phyloP scores from a whole-genome alignment of 2,888 invertebrate species.

The Ashinkailepas kermadecensis region DNA sequence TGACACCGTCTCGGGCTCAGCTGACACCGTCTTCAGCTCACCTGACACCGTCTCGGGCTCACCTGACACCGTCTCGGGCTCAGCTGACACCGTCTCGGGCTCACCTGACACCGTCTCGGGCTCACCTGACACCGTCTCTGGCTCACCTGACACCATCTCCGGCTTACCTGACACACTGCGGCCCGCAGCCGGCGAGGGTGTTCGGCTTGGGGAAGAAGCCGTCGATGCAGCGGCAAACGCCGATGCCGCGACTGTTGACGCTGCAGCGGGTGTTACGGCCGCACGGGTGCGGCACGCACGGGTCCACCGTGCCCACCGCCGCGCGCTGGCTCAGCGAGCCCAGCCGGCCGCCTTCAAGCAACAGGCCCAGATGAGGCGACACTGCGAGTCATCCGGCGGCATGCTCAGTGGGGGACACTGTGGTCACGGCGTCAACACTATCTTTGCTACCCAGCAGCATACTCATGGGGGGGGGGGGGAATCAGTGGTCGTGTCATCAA shows the following conservation, averaged over 20 bases:
- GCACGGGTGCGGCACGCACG: slow-evolving; percentile 81
- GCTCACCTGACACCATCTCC: too few species aligned
- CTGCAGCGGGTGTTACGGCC: slow-evolving; percentile 79
- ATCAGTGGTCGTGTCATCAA: neutral
- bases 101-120: too few species aligned
- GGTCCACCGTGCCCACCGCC: slow-evolving; percentile 54
- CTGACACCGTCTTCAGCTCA: too few species aligned
- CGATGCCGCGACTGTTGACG: slow-evolving; percentile 34
- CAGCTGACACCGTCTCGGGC: too few species aligned
- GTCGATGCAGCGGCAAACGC: slow-evolving; percentile 36
- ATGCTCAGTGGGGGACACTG: neutral
- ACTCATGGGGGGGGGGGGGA: neutral
- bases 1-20: too few species aligned
- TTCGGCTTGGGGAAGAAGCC: slow-evolving; percentile 39
- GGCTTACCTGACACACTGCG: slow-evolving; percentile 35
- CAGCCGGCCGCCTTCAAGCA: slow-evolving; percentile 14
- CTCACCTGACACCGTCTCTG: too few species aligned
- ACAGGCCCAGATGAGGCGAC: slow-evolving; percentile 9
- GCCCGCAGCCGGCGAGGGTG: slow-evolving; percentile 38
- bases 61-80: too few species aligned
- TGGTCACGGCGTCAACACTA: too few species aligned
- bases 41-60: too few species aligned
- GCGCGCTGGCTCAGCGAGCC: slow-evolving; percentile 17
- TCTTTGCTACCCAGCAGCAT: neutral
- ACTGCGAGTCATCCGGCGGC: neutral